Base-by-base conservation (phyloP, 2,113 vertebrate species). In the Ceyx margarethae region DNA sequence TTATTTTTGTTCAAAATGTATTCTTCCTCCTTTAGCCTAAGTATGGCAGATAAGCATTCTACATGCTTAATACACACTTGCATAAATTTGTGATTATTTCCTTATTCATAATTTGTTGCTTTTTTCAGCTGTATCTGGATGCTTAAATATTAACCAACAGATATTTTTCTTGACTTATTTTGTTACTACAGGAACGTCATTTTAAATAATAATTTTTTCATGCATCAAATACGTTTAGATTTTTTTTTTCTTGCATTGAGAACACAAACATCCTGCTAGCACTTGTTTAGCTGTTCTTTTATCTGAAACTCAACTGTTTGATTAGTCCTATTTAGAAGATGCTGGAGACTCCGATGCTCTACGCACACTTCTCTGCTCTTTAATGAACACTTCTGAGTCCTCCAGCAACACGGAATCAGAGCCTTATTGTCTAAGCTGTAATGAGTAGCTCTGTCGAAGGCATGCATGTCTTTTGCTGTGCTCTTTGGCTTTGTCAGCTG, bases 1-100 rank as follows among this genome's bases (percentile, higher is more conserved):
- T 93, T 87, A 53, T 58, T 81, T 92, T 35, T 72, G 51, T 90
- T 96, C 33, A 76, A 43, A 29, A 26, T 56, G 16, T 87, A 40
- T 50, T 96, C 29, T 95, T 20, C 18, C 43, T 90, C 72, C 57
- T 85, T 94, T 95, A 96, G 78, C 87, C 51, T 76, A 85, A 93
- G 57, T 82, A 67, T 33, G 17, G n/a, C 58, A 60, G 22, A 80
- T 84, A 79, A 53, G 14, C 74, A 80, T 93, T 93, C 46, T 93
- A 28, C 29, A 66, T 84, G 69, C 61, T 74, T 91, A 91, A 95
- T 85, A 37, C 13, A n/a, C 5, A 1, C 11, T 40, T 82, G 75
- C 6, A 68, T 80, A 50, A 68, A 78, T 81, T 75, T 81, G 8
- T 80, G 31, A 48, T 92, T 1, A 74, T 74, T 85, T 82, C 46